These are phyloP conservation scores for Desmodus rotundus DNA, from an alignment of 2,113 vertebrate genomes.

Conservation along the genomic window DNA sequence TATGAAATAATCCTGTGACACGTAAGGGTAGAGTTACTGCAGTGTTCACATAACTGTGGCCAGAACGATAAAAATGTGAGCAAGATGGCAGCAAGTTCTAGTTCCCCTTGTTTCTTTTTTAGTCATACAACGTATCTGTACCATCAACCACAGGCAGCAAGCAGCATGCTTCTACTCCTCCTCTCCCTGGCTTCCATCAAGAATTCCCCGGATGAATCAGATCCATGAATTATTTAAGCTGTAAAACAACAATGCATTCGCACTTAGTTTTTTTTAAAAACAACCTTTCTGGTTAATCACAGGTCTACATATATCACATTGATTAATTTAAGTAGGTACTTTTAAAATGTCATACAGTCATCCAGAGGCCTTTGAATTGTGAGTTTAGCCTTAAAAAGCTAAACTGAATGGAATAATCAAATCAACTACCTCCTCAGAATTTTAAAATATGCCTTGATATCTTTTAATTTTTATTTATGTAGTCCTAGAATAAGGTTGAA, in stretches of 20 bases:
- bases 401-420: background rate
- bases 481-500: background rate
- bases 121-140: too few relatives aligned
- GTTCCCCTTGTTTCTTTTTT: background rate
- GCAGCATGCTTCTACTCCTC: background rate
- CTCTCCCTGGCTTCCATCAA: background rate
- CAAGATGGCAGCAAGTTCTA: background rate
- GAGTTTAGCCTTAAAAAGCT: background rate
- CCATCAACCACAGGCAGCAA: background rate
- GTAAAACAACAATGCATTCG: background rate
- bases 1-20: background rate
- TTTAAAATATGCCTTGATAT: background rate
- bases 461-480: background rate
- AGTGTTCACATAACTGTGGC: background rate
- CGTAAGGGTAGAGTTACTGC: background rate
- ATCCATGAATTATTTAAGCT: background rate
- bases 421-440: background rate
- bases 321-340: background rate
- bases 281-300: background rate
- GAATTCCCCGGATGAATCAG: background rate
- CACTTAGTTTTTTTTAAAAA: background rate
- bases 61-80: background rate
- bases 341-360: conserved; percentile 7
- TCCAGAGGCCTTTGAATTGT: background rate
- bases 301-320: background rate